Evolutionary conservation across 2,888 invertebrate species (phyloP).

Genomic region (Euproctis similis): DNA sequence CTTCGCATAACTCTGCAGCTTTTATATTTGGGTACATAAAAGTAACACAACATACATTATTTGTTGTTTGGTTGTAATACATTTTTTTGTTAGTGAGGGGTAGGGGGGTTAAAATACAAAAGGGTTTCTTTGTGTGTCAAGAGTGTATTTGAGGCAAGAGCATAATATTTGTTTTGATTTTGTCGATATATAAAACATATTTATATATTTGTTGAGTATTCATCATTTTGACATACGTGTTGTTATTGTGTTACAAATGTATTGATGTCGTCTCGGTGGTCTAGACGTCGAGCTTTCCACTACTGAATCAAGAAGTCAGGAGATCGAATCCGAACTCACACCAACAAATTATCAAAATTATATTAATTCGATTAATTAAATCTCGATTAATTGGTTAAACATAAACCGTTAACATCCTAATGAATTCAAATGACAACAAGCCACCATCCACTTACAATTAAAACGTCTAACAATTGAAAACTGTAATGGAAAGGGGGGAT

Average conservation of each 20-base stretch:
- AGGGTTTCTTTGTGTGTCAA: constrained; percentile 17
- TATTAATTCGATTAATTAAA: no score
- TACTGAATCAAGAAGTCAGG: no score
- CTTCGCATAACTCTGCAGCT: constrained; percentile 17
- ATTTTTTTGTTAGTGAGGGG: constrained; percentile 19
- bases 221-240: constrained; percentile 11
- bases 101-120: no score
- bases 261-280: constrained; percentile 5
- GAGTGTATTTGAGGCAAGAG: constrained; percentile 9
- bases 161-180: constrained; percentile 13
- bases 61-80: constrained; percentile 24
- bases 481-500: constrained; percentile 65
- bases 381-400: no score
- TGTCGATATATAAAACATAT: no score
- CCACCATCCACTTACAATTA: constrained; percentile 39
- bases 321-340: no score
- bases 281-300: no score
- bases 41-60: constrained; percentile 30
- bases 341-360: no score
- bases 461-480: constrained; percentile 62
- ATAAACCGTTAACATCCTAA: no score
- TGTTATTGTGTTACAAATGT: constrained; percentile 6
- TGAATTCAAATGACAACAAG: constrained; percentile 49
- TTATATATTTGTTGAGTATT: constrained; percentile 4
- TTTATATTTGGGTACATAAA: constrained; percentile 24